Evolutionary conservation across 2,797 vertebrate genomes (phyloP).

Genomic region (Lates japonicus): DNA sequence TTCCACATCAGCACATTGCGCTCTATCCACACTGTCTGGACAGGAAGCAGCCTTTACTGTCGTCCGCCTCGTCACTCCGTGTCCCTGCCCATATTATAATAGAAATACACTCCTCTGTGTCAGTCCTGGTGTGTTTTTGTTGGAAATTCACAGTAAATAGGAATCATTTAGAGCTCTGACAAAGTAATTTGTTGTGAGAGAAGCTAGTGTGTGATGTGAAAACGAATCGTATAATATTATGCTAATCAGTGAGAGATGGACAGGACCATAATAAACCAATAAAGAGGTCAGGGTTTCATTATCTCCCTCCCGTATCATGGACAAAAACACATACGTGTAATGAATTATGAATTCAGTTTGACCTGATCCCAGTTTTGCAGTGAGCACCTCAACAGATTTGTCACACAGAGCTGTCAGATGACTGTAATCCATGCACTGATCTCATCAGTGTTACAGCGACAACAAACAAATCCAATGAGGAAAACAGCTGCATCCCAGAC

Average conservation of each 20-base stretch:
- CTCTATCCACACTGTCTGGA: slow-evolving; percentile 64
- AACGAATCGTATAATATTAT: slow-evolving; percentile 52
- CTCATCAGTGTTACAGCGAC: slow-evolving; percentile 47
- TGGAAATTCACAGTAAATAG: slow-evolving; percentile 20
- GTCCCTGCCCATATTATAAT: slow-evolving; percentile 6
- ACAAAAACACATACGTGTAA: slow-evolving; percentile 48
- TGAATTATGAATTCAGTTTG: slow-evolving; percentile 56
- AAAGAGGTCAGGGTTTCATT: slow-evolving; percentile 62
- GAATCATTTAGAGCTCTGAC: background rate
- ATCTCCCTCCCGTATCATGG: background rate
- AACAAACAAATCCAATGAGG: slow-evolving; percentile 49
- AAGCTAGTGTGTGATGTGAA: slow-evolving; percentile 53
- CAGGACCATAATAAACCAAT: slow-evolving; percentile 54
- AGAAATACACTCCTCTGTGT: slow-evolving; percentile 14
- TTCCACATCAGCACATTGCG: slow-evolving; percentile 71
- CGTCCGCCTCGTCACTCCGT: slow-evolving; percentile 37
- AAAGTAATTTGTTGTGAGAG: slow-evolving; percentile 26
- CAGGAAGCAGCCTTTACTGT: slow-evolving; percentile 68
- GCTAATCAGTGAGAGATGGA: slow-evolving; percentile 52
- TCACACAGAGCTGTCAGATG: slow-evolving; percentile 21
- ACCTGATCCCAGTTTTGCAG: slow-evolving; percentile 28
- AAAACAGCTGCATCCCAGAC: slow-evolving; percentile 48
- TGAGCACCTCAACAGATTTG: slow-evolving; percentile 24
- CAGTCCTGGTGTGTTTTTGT: slow-evolving; percentile 1
- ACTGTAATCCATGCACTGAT: slow-evolving; percentile 47